Percentiles rank a stretch among this genome's conserved stretches.
Evolutionary conservation across 1,140 invertebrate species (phyloP).

Genomic region (Penaeus japonicus): DNA sequence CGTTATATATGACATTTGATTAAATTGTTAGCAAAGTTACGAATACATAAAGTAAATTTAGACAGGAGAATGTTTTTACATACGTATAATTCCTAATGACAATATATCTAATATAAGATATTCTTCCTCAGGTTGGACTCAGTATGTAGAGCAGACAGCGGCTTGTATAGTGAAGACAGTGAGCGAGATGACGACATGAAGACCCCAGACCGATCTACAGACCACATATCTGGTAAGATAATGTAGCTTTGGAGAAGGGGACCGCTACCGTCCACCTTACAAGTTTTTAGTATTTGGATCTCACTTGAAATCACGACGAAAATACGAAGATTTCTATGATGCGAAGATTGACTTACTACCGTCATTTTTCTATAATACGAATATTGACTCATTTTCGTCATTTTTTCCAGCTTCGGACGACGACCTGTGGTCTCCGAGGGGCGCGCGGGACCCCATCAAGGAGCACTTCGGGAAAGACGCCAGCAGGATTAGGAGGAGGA

Average conservation of each 20-base stretch:
- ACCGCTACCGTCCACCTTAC: no score
- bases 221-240: constrained; percentile 21
- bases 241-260: background rate
- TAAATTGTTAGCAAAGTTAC: no score
- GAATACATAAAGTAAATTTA: no score
- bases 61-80: no score
- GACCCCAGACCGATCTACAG: constrained; percentile 24
- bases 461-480: background rate
- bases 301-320: background rate
- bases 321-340: background rate
- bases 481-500: background rate
- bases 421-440: constrained; percentile 20
- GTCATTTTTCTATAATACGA: background rate
- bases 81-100: background rate
- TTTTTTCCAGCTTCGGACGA: constrained; percentile 20
- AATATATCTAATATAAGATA: background rate
- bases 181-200: constrained; percentile 26
- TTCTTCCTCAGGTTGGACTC: constrained; percentile 9
- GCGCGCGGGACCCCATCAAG: background rate
- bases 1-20: no score
- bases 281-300: background rate
- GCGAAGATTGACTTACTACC: background rate
- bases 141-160: constrained; percentile 20
- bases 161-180: constrained; percentile 38
- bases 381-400: background rate